phyloP scores from a whole-genome alignment of 92 coral and sea anemone genomes.

The Ricordea florida region DNA sequence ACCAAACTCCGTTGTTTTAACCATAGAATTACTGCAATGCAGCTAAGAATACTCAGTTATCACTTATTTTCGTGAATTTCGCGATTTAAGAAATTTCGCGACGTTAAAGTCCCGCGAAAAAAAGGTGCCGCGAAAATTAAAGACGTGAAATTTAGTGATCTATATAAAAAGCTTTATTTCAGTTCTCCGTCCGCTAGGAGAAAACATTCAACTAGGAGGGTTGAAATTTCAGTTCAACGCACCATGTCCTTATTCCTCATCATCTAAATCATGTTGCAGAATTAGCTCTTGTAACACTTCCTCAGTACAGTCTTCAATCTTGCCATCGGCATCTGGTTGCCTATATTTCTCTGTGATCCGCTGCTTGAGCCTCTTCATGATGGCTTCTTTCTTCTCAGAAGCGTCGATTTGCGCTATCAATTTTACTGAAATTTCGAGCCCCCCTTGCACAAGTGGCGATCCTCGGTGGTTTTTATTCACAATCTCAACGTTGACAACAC shows the following conservation, averaged over 20 bases:
- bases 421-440: slow-evolving; percentile 19
- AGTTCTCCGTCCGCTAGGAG: slow-evolving; percentile 5
- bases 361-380: slow-evolving; percentile 15
- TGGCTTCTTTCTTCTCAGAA: slow-evolving; percentile 4
- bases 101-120: slow-evolving; percentile 4
- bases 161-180: background rate
- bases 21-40: no score
- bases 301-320: slow-evolving; percentile 26
- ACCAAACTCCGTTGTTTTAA: no score
- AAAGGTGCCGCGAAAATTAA: background rate
- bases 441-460: slow-evolving; percentile 25
- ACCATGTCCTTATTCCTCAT: slow-evolving; percentile 11
- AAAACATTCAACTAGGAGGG: background rate
- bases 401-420: slow-evolving; percentile 32
- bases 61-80: no score
- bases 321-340: slow-evolving; percentile 17
- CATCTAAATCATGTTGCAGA: background rate
- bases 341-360: slow-evolving; percentile 16
- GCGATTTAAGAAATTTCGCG: background rate
- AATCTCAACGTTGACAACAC: background rate
- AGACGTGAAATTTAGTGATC: no score
- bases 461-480: slow-evolving; percentile 3
- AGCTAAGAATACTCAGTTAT: no score
- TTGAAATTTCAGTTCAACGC: slow-evolving; percentile 17
- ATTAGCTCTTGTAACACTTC: background rate